phyloP scores from a whole-genome alignment of 2,113 vertebrate genomes.

The Nyctereutes procyonoides region DNA sequence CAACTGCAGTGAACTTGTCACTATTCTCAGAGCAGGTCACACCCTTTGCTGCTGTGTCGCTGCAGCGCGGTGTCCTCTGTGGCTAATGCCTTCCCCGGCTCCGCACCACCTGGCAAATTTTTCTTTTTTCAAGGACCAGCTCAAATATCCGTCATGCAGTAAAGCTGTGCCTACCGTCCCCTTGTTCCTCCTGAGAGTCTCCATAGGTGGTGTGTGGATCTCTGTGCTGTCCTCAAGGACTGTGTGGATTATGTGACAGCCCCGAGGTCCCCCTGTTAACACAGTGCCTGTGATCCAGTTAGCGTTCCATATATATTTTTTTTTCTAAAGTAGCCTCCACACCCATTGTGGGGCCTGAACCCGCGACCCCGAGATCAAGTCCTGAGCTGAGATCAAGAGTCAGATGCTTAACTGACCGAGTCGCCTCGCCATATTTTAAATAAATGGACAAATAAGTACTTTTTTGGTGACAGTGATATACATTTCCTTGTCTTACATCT shows the following conservation, averaged over 20 bases:
- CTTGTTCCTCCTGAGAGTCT: neutral
- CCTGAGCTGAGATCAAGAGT: neutral
- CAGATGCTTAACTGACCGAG: neutral
- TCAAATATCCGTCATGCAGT: neutral
- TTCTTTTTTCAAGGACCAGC: neutral
- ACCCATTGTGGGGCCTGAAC: neutral
- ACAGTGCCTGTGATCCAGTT: no score
- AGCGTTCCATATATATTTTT: neutral
- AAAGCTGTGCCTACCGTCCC: neutral
- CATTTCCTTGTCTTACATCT: neutral
- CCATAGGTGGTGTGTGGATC: fast-evolving
- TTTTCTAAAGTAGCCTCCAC: neutral
- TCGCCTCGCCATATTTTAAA: neutral
- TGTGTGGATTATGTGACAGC: neutral
- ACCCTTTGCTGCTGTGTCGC: neutral
- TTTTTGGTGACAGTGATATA: neutral
- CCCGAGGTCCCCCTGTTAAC: neutral
- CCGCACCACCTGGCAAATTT: neutral
- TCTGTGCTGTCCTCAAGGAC: neutral
- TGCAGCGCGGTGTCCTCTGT: neutral
- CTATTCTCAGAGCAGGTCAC: neutral
- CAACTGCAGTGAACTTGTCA: neutral
- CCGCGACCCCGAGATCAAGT: neutral
- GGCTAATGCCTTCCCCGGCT: no score
- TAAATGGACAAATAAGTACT: neutral